A percentile compares a stretch with the other conserved stretches of the same genome.
Conservation (phyloP, 2,797 vertebrate species). For the Acipenser oxyrinchus region DNA sequence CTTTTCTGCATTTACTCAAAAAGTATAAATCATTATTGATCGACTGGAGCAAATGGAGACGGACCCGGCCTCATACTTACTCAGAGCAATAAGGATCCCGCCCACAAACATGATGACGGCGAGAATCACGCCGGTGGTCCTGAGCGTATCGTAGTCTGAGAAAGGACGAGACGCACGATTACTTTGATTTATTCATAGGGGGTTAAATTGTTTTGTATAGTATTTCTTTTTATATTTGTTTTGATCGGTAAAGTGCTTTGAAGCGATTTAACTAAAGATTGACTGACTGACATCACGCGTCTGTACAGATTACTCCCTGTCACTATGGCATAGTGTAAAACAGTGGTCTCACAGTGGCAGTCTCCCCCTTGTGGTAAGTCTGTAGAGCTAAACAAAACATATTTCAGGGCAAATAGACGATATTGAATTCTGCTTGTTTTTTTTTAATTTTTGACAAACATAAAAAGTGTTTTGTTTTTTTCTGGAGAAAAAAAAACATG, state of each 20-base stretch:
- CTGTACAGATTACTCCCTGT: not conserved
- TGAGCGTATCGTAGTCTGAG: slow-evolving; percentile 66
- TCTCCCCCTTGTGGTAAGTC: no score
- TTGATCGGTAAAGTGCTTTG: no score
- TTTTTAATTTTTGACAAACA: no score
- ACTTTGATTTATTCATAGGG: slow-evolving; percentile 7
- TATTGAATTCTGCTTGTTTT: no score
- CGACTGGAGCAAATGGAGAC: not conserved
- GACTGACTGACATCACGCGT: not conserved
- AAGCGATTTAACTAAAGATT: not conserved
- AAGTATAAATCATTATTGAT: not conserved
- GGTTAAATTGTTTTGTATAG: not conserved
- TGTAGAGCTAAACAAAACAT: no score
- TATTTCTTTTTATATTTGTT: not conserved
- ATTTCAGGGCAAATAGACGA: no score
- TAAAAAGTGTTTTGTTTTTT: no score
- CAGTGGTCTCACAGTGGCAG: no score
- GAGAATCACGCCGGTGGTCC: slow-evolving; percentile 62
- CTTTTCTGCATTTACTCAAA: not conserved
- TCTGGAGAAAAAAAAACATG: no score
- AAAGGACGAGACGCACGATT: not conserved
- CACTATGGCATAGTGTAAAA: no score
- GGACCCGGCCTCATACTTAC: slow-evolving; percentile 45
- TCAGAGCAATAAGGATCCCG: slow-evolving; percentile 69
- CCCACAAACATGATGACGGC: slow-evolving; percentile 60